Conservation (phyloP, 2,888 invertebrate genomes). For the Reticulitermes lucifugus region DNA sequence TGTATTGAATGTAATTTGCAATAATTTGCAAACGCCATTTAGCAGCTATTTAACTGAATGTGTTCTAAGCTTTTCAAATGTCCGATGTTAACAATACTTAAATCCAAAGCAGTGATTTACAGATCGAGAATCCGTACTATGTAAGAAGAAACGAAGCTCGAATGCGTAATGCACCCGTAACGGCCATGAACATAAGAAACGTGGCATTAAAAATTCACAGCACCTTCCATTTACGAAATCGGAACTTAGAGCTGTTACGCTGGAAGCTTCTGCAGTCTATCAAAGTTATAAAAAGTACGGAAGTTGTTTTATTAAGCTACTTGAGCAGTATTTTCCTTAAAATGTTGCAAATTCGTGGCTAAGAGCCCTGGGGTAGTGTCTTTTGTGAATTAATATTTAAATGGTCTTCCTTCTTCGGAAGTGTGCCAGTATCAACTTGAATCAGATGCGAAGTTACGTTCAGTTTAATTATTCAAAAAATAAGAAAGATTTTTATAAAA, state of each 20-base stretch:
- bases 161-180: not conserved
- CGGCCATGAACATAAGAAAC: not conserved
- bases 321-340: not conserved
- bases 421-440: not conserved
- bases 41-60: too few relatives aligned
- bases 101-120: not conserved
- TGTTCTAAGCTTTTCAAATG: too few relatives aligned
- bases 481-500: not conserved
- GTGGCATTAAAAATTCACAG: constrained; percentile 22
- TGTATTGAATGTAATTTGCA: too few relatives aligned
- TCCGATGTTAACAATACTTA: too few relatives aligned
- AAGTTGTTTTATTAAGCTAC: not conserved
- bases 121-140: not conserved
- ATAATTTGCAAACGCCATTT: too few relatives aligned
- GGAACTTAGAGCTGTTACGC: not conserved
- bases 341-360: not conserved
- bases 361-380: not conserved
- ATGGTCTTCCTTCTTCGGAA: not conserved
- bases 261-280: not conserved
- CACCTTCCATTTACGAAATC: not conserved
- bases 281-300: too few relatives aligned
- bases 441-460: not conserved
- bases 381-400: constrained; percentile 4
- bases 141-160: not conserved
- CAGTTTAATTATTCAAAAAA: not conserved